These are phyloP conservation scores for Hedya salicella DNA, from an alignment of 2,888 invertebrate species.

Conservation along the genomic window DNA sequence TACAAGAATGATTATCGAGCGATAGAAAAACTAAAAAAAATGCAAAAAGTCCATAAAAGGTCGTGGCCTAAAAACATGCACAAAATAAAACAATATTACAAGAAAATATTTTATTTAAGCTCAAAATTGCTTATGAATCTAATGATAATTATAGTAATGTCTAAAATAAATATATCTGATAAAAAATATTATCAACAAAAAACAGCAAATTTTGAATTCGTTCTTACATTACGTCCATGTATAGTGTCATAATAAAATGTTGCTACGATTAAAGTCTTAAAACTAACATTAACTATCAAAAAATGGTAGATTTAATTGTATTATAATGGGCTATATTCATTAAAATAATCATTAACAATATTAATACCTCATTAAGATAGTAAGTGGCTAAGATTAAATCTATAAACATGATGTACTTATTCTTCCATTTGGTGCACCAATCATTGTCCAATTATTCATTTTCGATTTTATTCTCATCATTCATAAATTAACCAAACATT, in stretches of 20 bases:
- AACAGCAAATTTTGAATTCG: constrained; percentile 39
- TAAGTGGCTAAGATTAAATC: constrained; percentile 38
- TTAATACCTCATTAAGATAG: constrained; percentile 35
- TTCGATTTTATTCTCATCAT: constrained; percentile 19
- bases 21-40: too few species aligned
- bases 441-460: constrained; percentile 45
- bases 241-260: constrained; percentile 21
- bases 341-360: constrained; percentile 36
- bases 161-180: constrained; percentile 63
- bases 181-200: constrained; percentile 37
- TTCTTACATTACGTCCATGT: constrained; percentile 27
- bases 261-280: constrained; percentile 55
- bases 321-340: constrained; percentile 33
- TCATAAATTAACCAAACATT: constrained; percentile 39
- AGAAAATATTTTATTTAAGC: constrained; percentile 84
- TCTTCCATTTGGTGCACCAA: constrained; percentile 65
- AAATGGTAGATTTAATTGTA: constrained; percentile 40
- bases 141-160: constrained; percentile 67
- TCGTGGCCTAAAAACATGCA: not conserved
- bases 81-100: constrained; percentile 54
- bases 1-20: too few species aligned
- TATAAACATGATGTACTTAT: constrained; percentile 29
- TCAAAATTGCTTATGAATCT: constrained; percentile 69
- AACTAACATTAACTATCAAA: constrained; percentile 54
- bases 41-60: too few species aligned